Percentiles rank a stretch among this genome's conserved stretches.
These are phyloP conservation scores for Artemisiospiza belli DNA, from an alignment of 2,113 vertebrate species.

Conservation along the genomic window DNA sequence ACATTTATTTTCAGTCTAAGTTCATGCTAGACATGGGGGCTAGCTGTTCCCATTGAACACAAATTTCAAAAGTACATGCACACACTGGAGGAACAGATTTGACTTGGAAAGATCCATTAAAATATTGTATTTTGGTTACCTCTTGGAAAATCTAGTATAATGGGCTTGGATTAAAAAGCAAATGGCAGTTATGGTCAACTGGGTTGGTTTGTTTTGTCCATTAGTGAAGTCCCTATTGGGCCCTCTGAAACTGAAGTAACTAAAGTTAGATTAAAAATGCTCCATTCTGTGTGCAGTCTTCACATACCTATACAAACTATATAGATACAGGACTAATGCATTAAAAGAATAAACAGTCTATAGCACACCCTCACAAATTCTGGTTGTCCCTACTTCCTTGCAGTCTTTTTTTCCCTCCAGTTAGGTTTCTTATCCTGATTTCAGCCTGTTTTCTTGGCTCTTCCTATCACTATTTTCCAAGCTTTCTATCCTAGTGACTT, in stretches of 20 bases:
- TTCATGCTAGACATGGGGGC: background rate
- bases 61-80: background rate
- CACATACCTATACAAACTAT: background rate
- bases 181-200: background rate
- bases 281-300: background rate
- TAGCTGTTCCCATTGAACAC: background rate
- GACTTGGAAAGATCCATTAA: background rate
- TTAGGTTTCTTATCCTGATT: background rate
- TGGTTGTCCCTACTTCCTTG: background rate
- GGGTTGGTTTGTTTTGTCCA: background rate
- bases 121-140: background rate
- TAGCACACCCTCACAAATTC: background rate
- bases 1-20: background rate
- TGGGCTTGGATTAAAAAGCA: background rate
- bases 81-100: fast-evolving
- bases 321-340: background rate
- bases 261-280: background rate
- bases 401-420: background rate
- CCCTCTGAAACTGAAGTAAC: background rate
- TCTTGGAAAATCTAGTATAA: background rate
- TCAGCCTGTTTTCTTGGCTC: background rate
- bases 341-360: background rate
- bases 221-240: background rate
- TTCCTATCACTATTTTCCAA: background rate
- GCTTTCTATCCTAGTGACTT: background rate